Evolutionary conservation across 1,140 invertebrate species (phyloP).

Genomic region (Elysia chlorotica): DNA sequence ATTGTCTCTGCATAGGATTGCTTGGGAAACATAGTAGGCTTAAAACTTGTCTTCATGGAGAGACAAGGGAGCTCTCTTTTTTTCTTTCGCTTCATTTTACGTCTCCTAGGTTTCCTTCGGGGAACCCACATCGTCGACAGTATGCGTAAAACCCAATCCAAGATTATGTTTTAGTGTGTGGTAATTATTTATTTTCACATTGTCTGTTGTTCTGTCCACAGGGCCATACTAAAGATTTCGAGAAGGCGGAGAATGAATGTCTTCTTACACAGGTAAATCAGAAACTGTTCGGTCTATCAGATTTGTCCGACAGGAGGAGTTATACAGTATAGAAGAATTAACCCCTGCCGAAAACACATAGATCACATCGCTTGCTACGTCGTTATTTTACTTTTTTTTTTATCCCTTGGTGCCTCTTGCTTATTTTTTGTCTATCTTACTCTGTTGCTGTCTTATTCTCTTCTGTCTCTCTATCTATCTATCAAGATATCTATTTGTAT

Average conservation of each 20-base stretch:
- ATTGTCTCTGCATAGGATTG: too few species aligned
- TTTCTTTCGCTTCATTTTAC: not conserved
- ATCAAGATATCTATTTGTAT: too few species aligned
- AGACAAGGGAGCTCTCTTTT: not conserved
- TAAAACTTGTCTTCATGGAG: not conserved
- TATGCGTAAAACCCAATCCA: not conserved
- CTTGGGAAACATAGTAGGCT: not conserved
- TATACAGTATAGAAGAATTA: too few species aligned
- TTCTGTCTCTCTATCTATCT: too few species aligned
- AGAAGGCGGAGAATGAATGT: slow-evolving; percentile 12
- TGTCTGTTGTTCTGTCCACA: not conserved
- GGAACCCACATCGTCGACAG: not conserved
- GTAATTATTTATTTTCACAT: not conserved
- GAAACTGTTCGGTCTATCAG: too few species aligned
- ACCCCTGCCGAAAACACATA: too few species aligned
- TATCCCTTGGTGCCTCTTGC: too few species aligned
- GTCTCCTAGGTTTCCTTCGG: not conserved
- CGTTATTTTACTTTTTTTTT: too few species aligned
- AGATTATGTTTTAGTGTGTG: not conserved
- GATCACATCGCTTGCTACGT: too few species aligned
- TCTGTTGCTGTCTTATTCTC: too few species aligned
- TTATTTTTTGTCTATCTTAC: too few species aligned
- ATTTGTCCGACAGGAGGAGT: too few species aligned
- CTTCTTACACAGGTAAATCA: not conserved
- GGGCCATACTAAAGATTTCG: slow-evolving; percentile 14